Base-by-base conservation (phyloP, 2,888 invertebrate species). In the Rotaria socialis region DNA sequence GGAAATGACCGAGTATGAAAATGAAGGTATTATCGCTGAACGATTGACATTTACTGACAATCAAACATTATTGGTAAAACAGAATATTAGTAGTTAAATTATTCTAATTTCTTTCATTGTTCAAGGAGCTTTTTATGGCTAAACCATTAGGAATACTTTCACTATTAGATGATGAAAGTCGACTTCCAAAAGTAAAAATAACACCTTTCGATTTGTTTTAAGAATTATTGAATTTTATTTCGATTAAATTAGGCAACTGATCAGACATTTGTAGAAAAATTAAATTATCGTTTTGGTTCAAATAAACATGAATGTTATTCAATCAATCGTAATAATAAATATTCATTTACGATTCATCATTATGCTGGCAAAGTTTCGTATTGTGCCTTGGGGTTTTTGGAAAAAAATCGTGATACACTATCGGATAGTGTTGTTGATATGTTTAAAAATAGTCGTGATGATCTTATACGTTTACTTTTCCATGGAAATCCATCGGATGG, bases 301-400 rank as follows among this genome's bases (percentile, higher is more conserved):
- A 84, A 86, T 74, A 86, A 87, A 50, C 58, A 52, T 41, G 58
- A 87, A 80, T 86, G 74, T 56, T 80, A 80, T 74, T 58, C 75
- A 14, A 86, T 75, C 27, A 86, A 86, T 58, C 74, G 86, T 24
- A 80, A 47, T 75, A 85, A 85, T 27, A 88, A 88, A 41, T 87
- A 87, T 11, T 88, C 87, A 41, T 90, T 91, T 88, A 89, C 90
- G 60, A 90, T 90, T 80, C 87, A 88, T 58, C 91, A 91, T 87
- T 91, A 91, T 88, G 91, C 91, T 86, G 90, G 90, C 84, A 89
- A 90, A 89, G 90, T 90, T 87, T 86, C 88, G 27, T 91, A 91
- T 87, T 88, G 89, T 87, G 89, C 89, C 14, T 86, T 85, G 14
- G 88, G 88, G 22, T 90, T 90, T 90, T 88, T 91, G 85, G 90